Percentiles rank a stretch among this genome's conserved stretches.
Conservation (phyloP, 2,888 invertebrate species). For the Caenorhabditis sulstoni region DNA sequence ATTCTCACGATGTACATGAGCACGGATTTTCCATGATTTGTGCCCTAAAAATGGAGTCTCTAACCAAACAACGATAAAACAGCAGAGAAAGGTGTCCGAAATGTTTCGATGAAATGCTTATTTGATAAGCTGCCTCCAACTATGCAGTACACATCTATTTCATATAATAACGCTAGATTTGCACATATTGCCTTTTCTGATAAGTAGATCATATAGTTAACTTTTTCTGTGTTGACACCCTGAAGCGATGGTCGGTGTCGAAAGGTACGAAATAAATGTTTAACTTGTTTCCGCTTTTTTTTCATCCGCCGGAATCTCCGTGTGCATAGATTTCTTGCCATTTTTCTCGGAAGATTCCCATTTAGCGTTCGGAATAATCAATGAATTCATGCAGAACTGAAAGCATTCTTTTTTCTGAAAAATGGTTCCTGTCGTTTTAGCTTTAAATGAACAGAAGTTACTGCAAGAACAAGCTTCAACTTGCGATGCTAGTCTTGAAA, state of each 20-base stretch:
- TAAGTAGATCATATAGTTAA: conserved; percentile 55
- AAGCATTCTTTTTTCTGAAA: no score
- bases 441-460: no score
- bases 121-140: conserved; percentile 43
- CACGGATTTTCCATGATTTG: conserved; percentile 42
- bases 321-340: conserved; percentile 41
- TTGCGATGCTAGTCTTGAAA: no score
- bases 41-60: conserved; percentile 4
- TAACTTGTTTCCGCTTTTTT: conserved; percentile 15
- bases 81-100: conserved; percentile 36
- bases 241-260: conserved; percentile 16
- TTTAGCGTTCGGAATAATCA: no score
- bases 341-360: conserved; percentile 46
- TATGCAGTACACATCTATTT: conserved; percentile 37
- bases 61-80: conserved; percentile 4
- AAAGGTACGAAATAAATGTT: conserved; percentile 28
- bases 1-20: no score
- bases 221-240: conserved; percentile 43
- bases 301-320: conserved; percentile 19
- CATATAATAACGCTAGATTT: conserved; percentile 57
- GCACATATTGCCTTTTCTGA: conserved; percentile 27
- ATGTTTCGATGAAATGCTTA: conserved; percentile 25
- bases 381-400: no score
- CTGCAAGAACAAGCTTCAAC: no score
- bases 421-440: no score